phyloP scores from a whole-genome alignment of 2,888 invertebrate genomes.

The Pyrrhia umbra region DNA sequence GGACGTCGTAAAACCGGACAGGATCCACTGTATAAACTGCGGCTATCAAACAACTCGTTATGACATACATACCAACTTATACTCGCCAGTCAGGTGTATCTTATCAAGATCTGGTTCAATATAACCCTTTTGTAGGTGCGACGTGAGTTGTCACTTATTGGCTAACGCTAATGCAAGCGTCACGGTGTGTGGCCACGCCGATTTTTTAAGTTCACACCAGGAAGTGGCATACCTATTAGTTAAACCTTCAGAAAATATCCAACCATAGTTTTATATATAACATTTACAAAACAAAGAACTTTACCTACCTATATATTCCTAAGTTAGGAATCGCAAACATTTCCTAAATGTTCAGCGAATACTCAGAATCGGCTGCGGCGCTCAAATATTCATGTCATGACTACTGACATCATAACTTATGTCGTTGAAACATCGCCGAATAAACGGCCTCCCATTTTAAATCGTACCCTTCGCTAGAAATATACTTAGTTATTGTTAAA shows the following conservation, averaged over 20 bases:
- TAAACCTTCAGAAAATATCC: background rate
- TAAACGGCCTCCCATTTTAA: slow-evolving; percentile 52
- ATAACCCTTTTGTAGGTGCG: slow-evolving; percentile 50
- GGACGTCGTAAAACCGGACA: slow-evolving; percentile 81
- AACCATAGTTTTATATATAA: background rate
- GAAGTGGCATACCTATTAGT: background rate
- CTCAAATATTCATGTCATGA: slow-evolving; percentile 61
- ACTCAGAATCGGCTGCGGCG: slow-evolving; percentile 54
- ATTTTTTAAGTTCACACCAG: slow-evolving; percentile 11
- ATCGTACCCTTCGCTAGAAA: slow-evolving; percentile 38
- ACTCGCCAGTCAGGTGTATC: slow-evolving; percentile 52
- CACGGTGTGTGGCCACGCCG: slow-evolving; percentile 44
- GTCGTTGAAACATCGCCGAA: slow-evolving; percentile 49
- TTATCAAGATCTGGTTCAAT: slow-evolving; percentile 61
- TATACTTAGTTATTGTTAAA: slow-evolving; percentile 40
- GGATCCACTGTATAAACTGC: slow-evolving; percentile 66
- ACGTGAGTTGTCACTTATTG: slow-evolving; percentile 49
- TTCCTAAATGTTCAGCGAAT: slow-evolving; percentile 49
- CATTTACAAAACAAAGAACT: slow-evolving; percentile 23
- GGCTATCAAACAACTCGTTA: slow-evolving; percentile 50
- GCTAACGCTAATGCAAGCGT: slow-evolving; percentile 25
- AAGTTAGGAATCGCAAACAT: slow-evolving; percentile 43
- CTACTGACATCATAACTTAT: slow-evolving; percentile 63
- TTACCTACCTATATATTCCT: slow-evolving; percentile 13
- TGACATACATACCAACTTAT: slow-evolving; percentile 53